These are phyloP conservation scores for Cantharis lateralis DNA, from an alignment of 2,888 invertebrate genomes.

Conservation along the genomic window DNA sequence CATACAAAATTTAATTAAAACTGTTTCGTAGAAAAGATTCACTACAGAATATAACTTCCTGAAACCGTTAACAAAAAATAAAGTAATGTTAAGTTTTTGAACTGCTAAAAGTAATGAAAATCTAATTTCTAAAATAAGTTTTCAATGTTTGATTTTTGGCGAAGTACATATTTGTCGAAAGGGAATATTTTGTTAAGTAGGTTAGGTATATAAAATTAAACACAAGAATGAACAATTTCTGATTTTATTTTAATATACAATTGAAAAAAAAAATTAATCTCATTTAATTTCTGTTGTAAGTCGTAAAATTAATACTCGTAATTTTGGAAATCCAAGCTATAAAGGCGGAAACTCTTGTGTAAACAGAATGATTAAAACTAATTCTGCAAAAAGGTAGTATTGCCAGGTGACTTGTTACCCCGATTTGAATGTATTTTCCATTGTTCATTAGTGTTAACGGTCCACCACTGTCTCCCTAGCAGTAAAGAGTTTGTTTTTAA, in stretches of 20 bases:
- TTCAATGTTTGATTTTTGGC: not conserved
- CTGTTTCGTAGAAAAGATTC: not conserved
- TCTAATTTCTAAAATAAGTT: not conserved
- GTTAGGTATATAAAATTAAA: not conserved
- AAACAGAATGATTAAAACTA: slow-evolving; percentile 52
- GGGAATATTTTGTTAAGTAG: not conserved
- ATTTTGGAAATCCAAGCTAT: slow-evolving; percentile 50
- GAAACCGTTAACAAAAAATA: not conserved
- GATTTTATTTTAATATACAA: not conserved
- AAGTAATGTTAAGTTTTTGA: not conserved
- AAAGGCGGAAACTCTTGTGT: slow-evolving; percentile 50
- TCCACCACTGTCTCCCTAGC: slow-evolving; percentile 54
- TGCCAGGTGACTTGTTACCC: slow-evolving; percentile 52
- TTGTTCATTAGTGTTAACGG: slow-evolving; percentile 46
- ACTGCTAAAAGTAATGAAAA: not conserved
- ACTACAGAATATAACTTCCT: not conserved
- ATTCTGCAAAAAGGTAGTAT: slow-evolving; percentile 49
- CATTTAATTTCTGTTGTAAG: slow-evolving; percentile 36
- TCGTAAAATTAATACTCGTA: slow-evolving; percentile 48
- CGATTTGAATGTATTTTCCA: slow-evolving; percentile 47
- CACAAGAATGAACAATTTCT: not conserved
- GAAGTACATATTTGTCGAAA: not conserved
- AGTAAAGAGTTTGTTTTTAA: slow-evolving; percentile 17
- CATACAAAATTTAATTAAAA: not conserved
- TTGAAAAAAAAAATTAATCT: not conserved